Evolutionary conservation across 1,140 invertebrate genomes (phyloP), one percentile per base, ranked within the genome.

Genomic region (Elysia chlorotica): DNA sequence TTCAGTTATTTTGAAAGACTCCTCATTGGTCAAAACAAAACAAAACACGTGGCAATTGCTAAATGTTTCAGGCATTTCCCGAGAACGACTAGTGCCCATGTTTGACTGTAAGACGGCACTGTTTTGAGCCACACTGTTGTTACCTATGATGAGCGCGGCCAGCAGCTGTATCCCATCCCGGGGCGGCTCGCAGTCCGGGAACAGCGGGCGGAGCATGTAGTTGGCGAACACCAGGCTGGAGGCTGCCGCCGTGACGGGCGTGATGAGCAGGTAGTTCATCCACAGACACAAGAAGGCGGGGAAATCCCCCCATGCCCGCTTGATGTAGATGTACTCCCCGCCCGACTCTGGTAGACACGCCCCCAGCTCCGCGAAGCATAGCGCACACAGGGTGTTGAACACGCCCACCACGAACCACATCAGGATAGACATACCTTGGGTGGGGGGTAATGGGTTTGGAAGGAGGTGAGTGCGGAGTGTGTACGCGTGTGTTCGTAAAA

Each of bases 351-450:
- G 93, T 74, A 99, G 96, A 37, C 92, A 91, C 87, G 95, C 90
- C 90, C 97, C 97, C 67, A 99, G 89, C 91, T 99, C 97, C 0
- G 97, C 96, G 86, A 98, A 99, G 85, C 96, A 99, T 0, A 99
- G 88, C 3, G 85, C 83, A 73, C 93, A 94, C 78, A 96, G 87
- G 73, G 95, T 88, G 1, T 94, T 94, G 59, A 96, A 90, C 1
- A 93, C 73, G 65, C 95, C 95, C 79, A 93, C 95, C 0, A 91
- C 85, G 5, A 90, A 89, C 95, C 95, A 96, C 70, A 96, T 90
- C 10, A 96, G 86, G 2, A 96, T 87, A 77, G 93, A 77, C 79
- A 95, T 89, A 10, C 91, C 94, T 0, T 96, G 91, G 0, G 94
- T n/a, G n/a, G n/a, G n/a, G n/a, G n/a, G n/a, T n/a, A n/a, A n/a